Base-by-base conservation (phyloP, 2,113 vertebrate genomes). In the Crocuta crocuta region DNA sequence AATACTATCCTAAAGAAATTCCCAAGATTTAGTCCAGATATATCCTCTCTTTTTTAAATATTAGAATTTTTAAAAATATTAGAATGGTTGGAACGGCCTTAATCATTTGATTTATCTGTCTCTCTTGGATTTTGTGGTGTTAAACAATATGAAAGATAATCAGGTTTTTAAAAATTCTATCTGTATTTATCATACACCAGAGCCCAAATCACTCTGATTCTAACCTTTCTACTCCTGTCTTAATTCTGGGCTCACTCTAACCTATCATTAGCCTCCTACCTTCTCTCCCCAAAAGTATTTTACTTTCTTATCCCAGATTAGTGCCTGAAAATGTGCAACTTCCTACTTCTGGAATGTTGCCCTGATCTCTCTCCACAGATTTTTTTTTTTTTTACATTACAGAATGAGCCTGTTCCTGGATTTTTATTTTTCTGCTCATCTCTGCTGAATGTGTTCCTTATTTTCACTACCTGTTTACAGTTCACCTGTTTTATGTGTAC, bases 321-420 rank as follows among this genome's bases (percentile, higher is more conserved):
- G 71, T 35, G 26, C 53, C 61, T 87, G 50, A 96, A 82, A 87
- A 74, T 39, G 10, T 26, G 50, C 26, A 19, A n/a, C 19, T 74
- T 79, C 23, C 45, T 73, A 78, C 66, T 92, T 92, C 50, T 89
- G 66, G 45, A 74, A 90, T 84, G 92, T 86, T 94, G 26, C 71
- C 13, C 68, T 39, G 5, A 78, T 90, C 13, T 70, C 4, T 89
- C 21, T 61, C 12, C 43, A 55, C 4, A 8, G 4, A 81, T 39
- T 39, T 39, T 39, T 39, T 35, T 35, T 35, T 35, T 5, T 71
- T 26, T 76, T 65, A 4, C 2, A n/a, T 86, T 39, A 39, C 10
- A 94, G 86, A 68, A 78, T 70, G 15, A 88, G 33, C 35, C 50
- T 13, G 26, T 48, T 82, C 21, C 8, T 55, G 4, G 24, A 19